Conservation (phyloP, 2,888 invertebrate species). For the Scrobipalpa costella region DNA sequence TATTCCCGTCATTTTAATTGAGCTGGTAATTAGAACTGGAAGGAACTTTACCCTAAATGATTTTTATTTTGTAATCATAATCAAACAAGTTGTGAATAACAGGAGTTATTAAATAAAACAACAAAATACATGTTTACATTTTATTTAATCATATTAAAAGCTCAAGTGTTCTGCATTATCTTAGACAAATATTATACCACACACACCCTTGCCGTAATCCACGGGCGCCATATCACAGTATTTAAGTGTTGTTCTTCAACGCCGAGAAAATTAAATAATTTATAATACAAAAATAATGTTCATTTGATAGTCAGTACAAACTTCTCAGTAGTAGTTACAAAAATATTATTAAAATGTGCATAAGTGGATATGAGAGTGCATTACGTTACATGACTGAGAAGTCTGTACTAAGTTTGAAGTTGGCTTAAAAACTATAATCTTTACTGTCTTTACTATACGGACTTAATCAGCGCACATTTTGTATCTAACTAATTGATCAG, state of each 20-base stretch:
- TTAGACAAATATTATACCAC: not conserved
- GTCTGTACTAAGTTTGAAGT: conserved; percentile 7
- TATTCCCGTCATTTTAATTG: too few relatives aligned
- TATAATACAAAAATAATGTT: conserved; percentile 14
- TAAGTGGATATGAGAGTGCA: not conserved
- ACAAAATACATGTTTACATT: conserved; percentile 19
- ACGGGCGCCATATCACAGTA: conserved; percentile 15
- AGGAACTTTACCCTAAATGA: too few relatives aligned
- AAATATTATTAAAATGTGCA: not conserved
- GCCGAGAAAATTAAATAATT: not conserved
- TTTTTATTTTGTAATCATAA: too few relatives aligned
- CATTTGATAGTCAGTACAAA: not conserved
- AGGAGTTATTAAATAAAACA: not conserved
- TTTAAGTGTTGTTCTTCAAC: conserved; percentile 9
- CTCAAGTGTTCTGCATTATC: conserved; percentile 41
- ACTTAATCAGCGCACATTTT: not conserved
- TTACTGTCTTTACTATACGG: not conserved
- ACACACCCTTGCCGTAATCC: not conserved
- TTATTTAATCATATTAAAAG: conserved; percentile 51
- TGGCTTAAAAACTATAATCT: not conserved
- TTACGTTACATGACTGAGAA: not conserved
- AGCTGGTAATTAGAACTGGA: too few relatives aligned
- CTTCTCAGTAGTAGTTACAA: not conserved
- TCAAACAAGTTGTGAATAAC: not conserved
- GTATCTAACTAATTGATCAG: too few relatives aligned